Evolutionary conservation across 2,113 vertebrate species (phyloP).

Genomic region (Sisor rabdophorus): DNA sequence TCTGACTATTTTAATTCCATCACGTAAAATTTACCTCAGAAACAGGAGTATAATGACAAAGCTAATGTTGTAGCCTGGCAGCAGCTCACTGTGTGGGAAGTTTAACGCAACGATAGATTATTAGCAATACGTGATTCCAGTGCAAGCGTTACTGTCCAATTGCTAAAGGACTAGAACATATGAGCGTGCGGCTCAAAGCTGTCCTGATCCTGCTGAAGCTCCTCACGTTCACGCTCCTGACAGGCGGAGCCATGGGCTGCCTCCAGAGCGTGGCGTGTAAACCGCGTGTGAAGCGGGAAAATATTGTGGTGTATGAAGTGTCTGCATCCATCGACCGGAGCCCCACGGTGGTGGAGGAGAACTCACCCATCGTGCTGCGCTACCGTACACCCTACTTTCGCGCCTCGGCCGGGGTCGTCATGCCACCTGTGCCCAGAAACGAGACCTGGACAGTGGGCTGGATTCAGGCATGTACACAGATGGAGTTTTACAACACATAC

Average conservation of each 20-base stretch:
- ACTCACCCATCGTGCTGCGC: conserved; percentile 83
- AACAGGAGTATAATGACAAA: not conserved
- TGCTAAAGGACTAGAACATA: conserved; percentile 48
- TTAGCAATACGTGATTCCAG: conserved; percentile 4
- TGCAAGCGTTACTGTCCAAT: not conserved
- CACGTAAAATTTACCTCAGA: not conserved
- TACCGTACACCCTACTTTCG: conserved; percentile 88
- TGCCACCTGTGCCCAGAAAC: conserved; percentile 81
- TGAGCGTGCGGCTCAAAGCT: conserved; percentile 64
- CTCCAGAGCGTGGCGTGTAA: conserved; percentile 85
- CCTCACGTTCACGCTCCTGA: conserved; percentile 65
- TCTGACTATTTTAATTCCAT: not conserved
- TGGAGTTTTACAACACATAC: conserved; percentile 90
- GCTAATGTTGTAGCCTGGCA: conserved; percentile 12
- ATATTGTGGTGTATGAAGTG: conserved; percentile 84
- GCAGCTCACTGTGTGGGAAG: not conserved
- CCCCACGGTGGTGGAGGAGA: conserved; percentile 83
- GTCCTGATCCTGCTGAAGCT: conserved; percentile 62
- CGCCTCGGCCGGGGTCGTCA: conserved; percentile 80
- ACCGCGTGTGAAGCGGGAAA: conserved; percentile 80
- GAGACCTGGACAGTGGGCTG: conserved; percentile 88
- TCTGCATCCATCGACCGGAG: conserved; percentile 83
- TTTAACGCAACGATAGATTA: not conserved
- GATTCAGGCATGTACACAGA: conserved; percentile 88
- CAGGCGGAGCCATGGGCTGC: conserved; percentile 76